Evolutionary conservation across 2,797 vertebrate species (phyloP), one percentile per base, ranked within the genome.

Genomic region (Ficedula albicollis): DNA sequence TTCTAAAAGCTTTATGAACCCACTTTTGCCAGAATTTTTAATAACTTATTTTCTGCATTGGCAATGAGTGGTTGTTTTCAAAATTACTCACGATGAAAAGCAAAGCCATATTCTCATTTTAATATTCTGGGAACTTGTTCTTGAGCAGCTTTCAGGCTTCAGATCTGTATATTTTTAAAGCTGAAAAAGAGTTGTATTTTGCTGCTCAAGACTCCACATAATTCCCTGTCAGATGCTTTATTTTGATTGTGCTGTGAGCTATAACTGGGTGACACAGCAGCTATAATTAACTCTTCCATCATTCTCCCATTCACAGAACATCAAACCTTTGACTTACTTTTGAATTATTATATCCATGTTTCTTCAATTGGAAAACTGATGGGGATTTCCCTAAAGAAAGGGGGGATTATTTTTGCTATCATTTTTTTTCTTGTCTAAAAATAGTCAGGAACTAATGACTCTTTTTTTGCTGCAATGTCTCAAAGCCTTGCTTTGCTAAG

Each of bases 251-350:
- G 87, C 91, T 89, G 27, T 68, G 74, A 93, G 89, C 91, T 94
- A 11, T 84, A 84, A 80, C 88, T 84, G 92, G 76, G 67, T 95
- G 94, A 81, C 92, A 87, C 29, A 48, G 92, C 92, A 92, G 64
- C 96, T 95, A 59, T 87, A 92, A 96, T 95, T 94, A 96, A 95
- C 95, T 95, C 84, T 81, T 93, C 89, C 90, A 93, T 96, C 93
- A 90, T 89, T 79, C 78, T 81, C 70, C 91, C 80, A 58, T 78
- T 94, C 94, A 85, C 79, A 76, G 73, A 89, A 66, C 32, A 84
- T 76, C 79, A 93, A 96, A 92, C 89, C 84, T 95, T 91, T 91
- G 87, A 83, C 95, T 93, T 87, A 87, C 52, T 93, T 90, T 81
- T 68, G 87, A 95, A 69, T 95, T 90, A 83, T 92, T 77, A 80